Conservation (phyloP, 92 coral and sea anemone species). For the Palythoa caribaeorum region DNA sequence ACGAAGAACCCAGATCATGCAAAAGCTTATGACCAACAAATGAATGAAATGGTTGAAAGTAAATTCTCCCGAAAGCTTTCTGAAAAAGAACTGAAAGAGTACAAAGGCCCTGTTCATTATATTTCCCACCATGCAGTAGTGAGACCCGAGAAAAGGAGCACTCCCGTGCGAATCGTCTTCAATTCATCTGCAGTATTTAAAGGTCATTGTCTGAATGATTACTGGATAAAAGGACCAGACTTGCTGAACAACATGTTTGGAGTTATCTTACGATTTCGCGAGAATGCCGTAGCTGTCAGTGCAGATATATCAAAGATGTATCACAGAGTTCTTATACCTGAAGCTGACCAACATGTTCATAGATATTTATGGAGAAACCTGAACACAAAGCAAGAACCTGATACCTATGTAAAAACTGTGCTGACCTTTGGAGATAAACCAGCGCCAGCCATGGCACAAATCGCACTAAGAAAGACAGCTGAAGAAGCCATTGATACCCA, state of each 20-base stretch:
- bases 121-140: conserved; percentile 67
- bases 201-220: conserved; percentile 62
- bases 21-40: conserved; percentile 52
- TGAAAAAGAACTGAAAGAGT: conserved; percentile 34
- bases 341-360: conserved; percentile 66
- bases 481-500: conserved; percentile 44
- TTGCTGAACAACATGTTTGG: conserved; percentile 66
- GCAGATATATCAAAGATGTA: conserved; percentile 67
- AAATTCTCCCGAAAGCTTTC: conserved; percentile 55
- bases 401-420: conserved; percentile 58
- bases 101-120: conserved; percentile 70
- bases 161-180: conserved; percentile 68
- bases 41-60: conserved; percentile 59
- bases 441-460: conserved; percentile 78
- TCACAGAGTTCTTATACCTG: conserved; percentile 59
- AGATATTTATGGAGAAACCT: conserved; percentile 50
- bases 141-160: conserved; percentile 59
- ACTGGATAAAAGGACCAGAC: conserved; percentile 70
- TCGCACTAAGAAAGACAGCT: conserved; percentile 70
- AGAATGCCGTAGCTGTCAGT: conserved; percentile 59
- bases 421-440: conserved; percentile 81
- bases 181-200: conserved; percentile 62
- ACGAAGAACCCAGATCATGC: conserved; percentile 62
- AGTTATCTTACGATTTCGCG: conserved; percentile 63
- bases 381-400: conserved; percentile 55